Base-by-base conservation (phyloP, 2,797 vertebrate species). In the Toxotes lorentzi region DNA sequence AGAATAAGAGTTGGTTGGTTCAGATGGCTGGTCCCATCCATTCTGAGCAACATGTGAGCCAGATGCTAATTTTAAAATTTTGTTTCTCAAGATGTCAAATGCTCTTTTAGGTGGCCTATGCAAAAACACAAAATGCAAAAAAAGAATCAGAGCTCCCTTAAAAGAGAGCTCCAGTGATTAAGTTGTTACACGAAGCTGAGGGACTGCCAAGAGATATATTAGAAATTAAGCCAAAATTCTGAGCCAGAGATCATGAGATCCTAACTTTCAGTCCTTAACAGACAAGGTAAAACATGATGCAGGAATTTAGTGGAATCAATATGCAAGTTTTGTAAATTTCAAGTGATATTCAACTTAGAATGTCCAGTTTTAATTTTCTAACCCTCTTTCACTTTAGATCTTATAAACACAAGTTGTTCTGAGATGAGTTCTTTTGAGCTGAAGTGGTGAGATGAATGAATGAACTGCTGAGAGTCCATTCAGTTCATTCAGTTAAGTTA, bases 21-120 rank as follows among this genome's bases (percentile, higher is more conserved):
- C 64, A 53, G 48, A 51, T 59, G 45, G 40, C 27, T 38, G 6
- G 16, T 48, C 59, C 53, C 38, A 40, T 73, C 76, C 17, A 40
- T 34, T 51, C 51, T 51, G 41, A 76, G 47, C 48, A 76, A 73
- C 76, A 75, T 40, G 9, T 63, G 38, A 13, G 53, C 24, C 27
- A 54, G 24, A 54, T 54, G 14, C 24, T 30, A 16, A 30, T 30
- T 54, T 27, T 27, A 54, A 17, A 16, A 23, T 40, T 40, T 11
- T 48, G 45, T 48, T 48, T 48, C 41, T 48, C 45, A 21, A 21
- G 6, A 21, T 9, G 1, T 53, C 13, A 53, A 24, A 24, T 53
- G 23, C n/a, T n/a, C 8, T 53, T 48, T 48, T 48, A 21, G 17
- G 1, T 48, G 45, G 45, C 45, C 2, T 16, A 27, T 53, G 13